Evolutionary conservation across 1,140 invertebrate species (phyloP).

Genomic region (Heliconius eleuchia): DNA sequence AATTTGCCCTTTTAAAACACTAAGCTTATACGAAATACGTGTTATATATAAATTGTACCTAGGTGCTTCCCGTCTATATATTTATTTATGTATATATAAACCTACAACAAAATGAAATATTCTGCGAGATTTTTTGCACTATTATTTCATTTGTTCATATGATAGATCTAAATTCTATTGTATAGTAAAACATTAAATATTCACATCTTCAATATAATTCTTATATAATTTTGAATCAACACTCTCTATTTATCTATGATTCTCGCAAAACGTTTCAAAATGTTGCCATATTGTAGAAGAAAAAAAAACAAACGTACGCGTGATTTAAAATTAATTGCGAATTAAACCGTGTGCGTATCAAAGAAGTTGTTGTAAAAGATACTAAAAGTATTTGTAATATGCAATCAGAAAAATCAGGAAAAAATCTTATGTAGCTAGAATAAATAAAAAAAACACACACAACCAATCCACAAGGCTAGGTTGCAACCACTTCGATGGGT

Average conservation of each 20-base stretch:
- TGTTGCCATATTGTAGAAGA: background rate
- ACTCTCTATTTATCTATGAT: background rate
- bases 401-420: background rate
- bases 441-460: constrained; percentile 51
- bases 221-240: constrained; percentile 4
- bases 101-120: background rate
- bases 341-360: constrained; percentile 21
- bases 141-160: background rate
- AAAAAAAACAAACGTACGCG: constrained; percentile 32
- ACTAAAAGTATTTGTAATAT: background rate
- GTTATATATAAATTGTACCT: constrained; percentile 64
- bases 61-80: constrained; percentile 53
- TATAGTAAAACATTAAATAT: background rate
- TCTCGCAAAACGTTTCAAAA: background rate
- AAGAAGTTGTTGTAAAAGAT: constrained; percentile 29
- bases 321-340: constrained; percentile 28
- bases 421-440: constrained; percentile 42
- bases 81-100: background rate
- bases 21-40: constrained; percentile 40
- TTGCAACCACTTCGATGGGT: constrained; percentile 31
- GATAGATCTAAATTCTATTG: background rate
- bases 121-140: background rate
- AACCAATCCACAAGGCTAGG: constrained; percentile 17
- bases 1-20: constrained; percentile 43
- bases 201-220: background rate